Evolutionary conservation across 1,140 invertebrate genomes (phyloP).

Genomic region (Olivierus martensii): DNA sequence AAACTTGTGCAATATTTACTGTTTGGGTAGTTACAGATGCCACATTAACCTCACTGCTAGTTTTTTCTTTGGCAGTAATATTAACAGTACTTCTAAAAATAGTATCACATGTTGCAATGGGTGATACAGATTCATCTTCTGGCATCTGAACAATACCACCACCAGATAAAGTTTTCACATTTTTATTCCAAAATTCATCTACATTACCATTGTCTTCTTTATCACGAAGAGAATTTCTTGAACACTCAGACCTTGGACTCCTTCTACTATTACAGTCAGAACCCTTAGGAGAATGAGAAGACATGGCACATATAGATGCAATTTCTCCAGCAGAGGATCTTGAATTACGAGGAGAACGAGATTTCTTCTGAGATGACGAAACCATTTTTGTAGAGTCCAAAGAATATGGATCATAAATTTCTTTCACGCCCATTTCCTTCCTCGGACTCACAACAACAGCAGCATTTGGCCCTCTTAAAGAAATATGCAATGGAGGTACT

Average conservation of each 20-base stretch:
- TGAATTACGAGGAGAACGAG: slow-evolving; percentile 9
- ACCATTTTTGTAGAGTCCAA: no score
- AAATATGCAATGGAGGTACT: slow-evolving; percentile 79
- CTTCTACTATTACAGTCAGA: neutral
- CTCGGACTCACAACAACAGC: slow-evolving; percentile 54
- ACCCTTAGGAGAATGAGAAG: neutral
- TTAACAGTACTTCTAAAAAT: neutral
- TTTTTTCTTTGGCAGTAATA: no score
- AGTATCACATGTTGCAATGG: slow-evolving; percentile 7
- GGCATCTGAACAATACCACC: slow-evolving; percentile 12
- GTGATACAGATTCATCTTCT: slow-evolving; percentile 7
- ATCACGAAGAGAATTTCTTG: neutral
- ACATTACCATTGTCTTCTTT: slow-evolving; percentile 11
- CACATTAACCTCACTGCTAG: no score
- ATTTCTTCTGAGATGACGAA: slow-evolving; percentile 4
- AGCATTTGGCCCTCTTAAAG: slow-evolving; percentile 64
- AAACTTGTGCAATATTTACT: no score
- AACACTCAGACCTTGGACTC: neutral
- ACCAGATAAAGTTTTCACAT: slow-evolving; percentile 14
- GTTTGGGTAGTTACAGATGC: no score
- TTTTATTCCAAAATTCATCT: slow-evolving; percentile 16
- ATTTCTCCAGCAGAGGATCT: slow-evolving; percentile 1
- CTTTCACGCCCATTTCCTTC: slow-evolving; percentile 18
- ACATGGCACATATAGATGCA: neutral
- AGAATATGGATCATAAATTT: no score